Evolutionary conservation across 2,113 vertebrate genomes (phyloP).

Genomic region (Lagenorhynchus albirostris): DNA sequence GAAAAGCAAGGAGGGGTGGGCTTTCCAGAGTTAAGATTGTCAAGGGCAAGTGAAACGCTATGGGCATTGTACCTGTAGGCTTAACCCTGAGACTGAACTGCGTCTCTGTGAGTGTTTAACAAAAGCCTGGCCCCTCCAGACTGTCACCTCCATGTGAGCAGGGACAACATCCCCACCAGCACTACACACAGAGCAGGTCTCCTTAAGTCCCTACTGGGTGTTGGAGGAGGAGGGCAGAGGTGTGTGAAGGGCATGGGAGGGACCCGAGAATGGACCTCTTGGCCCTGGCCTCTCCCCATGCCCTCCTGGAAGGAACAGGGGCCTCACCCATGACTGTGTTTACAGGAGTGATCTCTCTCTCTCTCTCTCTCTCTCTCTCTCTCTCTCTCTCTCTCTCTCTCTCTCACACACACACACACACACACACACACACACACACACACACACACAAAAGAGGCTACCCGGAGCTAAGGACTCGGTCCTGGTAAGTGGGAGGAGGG

Average conservation of each 20-base stretch:
- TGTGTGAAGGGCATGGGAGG: rapidly evolving
- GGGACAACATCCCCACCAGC: neutral
- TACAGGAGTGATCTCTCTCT: neutral
- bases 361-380: too few species aligned
- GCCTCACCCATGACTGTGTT: neutral
- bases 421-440: neutral
- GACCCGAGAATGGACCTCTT: neutral
- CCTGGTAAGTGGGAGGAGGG: neutral
- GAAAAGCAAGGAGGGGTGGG: neutral
- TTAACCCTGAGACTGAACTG: neutral
- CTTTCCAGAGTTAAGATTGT: neutral
- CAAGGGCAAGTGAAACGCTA: neutral
- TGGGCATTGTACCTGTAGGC: neutral
- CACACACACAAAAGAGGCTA: neutral
- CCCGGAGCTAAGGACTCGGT: neutral
- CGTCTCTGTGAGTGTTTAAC: neutral
- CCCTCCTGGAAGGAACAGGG: neutral
- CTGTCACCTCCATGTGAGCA: neutral
- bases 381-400: too few species aligned
- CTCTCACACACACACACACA: neutral
- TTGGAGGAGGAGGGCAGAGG: neutral
- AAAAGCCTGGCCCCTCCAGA: neutral
- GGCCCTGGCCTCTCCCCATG: neutral
- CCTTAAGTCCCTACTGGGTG: neutral
- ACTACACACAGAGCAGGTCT: neutral